These are phyloP conservation scores for Timandra comae DNA, from an alignment of 2,888 invertebrate genomes.

Conservation along the genomic window DNA sequence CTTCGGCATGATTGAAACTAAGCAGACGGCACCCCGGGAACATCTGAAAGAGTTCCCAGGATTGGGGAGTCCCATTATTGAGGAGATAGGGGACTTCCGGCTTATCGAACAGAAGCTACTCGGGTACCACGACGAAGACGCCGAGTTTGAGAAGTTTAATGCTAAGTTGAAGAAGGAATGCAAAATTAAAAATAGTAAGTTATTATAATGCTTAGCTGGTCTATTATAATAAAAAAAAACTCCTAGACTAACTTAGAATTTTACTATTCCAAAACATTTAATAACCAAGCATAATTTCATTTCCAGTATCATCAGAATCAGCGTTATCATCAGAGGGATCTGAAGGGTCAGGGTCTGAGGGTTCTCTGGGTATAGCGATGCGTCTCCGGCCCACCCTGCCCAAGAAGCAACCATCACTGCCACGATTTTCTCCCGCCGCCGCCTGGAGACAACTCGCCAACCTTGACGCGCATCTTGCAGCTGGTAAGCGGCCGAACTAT, in stretches of 20 bases:
- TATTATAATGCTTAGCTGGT: no score
- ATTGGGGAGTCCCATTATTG: conserved; percentile 63
- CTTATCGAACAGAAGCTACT: conserved; percentile 64
- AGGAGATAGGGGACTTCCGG: conserved; percentile 64
- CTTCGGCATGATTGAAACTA: conserved; percentile 84
- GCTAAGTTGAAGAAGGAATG: conserved; percentile 55
- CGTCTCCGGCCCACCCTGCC: conserved; percentile 87
- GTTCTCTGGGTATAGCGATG: conserved; percentile 81
- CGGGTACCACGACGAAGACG: conserved; percentile 60
- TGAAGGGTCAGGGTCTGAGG: conserved; percentile 65
- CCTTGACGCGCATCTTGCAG: conserved; percentile 72
- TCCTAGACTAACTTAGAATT: neutral
- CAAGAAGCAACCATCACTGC: conserved; percentile 85
- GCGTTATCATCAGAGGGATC: conserved; percentile 74
- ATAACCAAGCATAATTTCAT: no score
- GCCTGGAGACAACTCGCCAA: conserved; percentile 87
- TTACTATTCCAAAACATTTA: no score
- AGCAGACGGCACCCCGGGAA: conserved; percentile 46
- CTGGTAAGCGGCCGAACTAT: conserved; percentile 32
- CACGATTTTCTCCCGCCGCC: conserved; percentile 88
- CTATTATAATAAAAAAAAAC: neutral
- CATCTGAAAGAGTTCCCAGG: conserved; percentile 66
- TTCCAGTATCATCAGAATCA: conserved; percentile 72
- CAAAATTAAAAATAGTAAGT: conserved; percentile 58
- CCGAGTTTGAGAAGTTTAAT: conserved; percentile 61